A percentile compares a stretch with the other conserved stretches of the same genome.
Evolutionary conservation across 2,888 invertebrate genomes (phyloP).

Genomic region (Cenopis cana): DNA sequence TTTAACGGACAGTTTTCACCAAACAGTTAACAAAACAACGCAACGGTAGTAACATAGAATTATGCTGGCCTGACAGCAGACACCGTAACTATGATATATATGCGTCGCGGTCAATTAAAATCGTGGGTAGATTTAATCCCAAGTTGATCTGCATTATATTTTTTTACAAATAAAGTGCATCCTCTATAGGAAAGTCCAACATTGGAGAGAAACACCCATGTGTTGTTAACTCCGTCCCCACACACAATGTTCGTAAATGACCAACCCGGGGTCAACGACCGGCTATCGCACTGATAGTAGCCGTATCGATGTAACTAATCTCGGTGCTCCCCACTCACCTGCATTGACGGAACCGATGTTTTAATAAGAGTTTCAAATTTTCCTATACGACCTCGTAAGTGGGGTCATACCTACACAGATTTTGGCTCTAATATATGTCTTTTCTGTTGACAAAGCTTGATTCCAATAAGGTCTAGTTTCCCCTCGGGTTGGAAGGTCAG

Average conservation of each 20-base stretch:
- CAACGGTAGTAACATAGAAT: no score
- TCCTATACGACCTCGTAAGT: not conserved
- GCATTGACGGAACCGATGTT: constrained; percentile 48
- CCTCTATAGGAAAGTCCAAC: not conserved
- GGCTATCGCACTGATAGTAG: constrained; percentile 60
- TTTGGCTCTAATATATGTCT: not conserved
- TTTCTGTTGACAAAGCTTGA: no score
- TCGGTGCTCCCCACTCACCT: constrained; percentile 52
- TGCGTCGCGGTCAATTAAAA: not conserved
- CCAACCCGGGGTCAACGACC: constrained; percentile 57
- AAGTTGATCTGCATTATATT: not conserved
- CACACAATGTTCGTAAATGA: constrained; percentile 42
- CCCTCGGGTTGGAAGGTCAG: no score
- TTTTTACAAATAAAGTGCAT: not conserved
- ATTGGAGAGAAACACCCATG: constrained; percentile 10
- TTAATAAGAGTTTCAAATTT: constrained; percentile 1
- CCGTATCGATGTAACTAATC: constrained; percentile 59
- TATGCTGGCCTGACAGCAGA: no score
- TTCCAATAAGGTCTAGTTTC: no score
- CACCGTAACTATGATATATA: no score
- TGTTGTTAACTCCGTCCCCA: constrained; percentile 6
- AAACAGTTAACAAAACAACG: no score
- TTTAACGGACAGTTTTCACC: not conserved
- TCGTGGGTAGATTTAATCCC: not conserved
- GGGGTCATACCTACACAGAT: not conserved